These are phyloP conservation scores for Betta splendens DNA, from an alignment of 2,797 vertebrate genomes.

Conservation along the genomic window DNA sequence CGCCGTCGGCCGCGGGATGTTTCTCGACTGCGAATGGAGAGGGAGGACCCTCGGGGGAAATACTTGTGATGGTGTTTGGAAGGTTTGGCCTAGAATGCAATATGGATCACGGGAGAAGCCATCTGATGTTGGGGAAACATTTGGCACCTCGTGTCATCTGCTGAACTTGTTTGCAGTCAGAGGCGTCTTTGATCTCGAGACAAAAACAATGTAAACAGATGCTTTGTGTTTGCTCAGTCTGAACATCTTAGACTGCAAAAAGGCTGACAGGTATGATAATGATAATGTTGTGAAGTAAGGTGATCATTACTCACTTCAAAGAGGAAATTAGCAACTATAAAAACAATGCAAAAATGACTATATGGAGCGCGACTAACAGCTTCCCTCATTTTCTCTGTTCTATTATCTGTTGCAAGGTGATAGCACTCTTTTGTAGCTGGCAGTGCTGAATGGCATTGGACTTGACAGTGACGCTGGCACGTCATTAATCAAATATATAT, in stretches of 20 bases:
- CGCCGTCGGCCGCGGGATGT: slow-evolving; percentile 54
- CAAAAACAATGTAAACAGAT: slow-evolving; percentile 67
- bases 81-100: slow-evolving; percentile 70
- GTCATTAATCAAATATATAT: slow-evolving; percentile 81
- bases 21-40: slow-evolving; percentile 62
- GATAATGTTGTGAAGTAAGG: slow-evolving; percentile 39
- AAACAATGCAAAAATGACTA: slow-evolving; percentile 54
- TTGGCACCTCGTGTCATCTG: slow-evolving; percentile 73
- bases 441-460: slow-evolving; percentile 75
- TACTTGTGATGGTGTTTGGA: slow-evolving; percentile 65
- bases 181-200: slow-evolving; percentile 65
- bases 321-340: slow-evolving; percentile 52
- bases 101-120: slow-evolving; percentile 60
- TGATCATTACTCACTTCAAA: slow-evolving; percentile 67
- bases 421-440: slow-evolving; percentile 60
- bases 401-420: slow-evolving; percentile 58
- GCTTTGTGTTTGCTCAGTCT: slow-evolving; percentile 56
- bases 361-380: slow-evolving; percentile 31
- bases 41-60: slow-evolving; percentile 70
- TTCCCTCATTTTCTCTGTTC: slow-evolving; percentile 38
- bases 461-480: slow-evolving; percentile 73
- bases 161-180: slow-evolving; percentile 71
- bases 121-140: slow-evolving; percentile 74
- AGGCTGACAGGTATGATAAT: slow-evolving; percentile 64
- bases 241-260: slow-evolving; percentile 63